Conservation (phyloP, 2,113 vertebrate species). For the Steatornis caripensis region DNA sequence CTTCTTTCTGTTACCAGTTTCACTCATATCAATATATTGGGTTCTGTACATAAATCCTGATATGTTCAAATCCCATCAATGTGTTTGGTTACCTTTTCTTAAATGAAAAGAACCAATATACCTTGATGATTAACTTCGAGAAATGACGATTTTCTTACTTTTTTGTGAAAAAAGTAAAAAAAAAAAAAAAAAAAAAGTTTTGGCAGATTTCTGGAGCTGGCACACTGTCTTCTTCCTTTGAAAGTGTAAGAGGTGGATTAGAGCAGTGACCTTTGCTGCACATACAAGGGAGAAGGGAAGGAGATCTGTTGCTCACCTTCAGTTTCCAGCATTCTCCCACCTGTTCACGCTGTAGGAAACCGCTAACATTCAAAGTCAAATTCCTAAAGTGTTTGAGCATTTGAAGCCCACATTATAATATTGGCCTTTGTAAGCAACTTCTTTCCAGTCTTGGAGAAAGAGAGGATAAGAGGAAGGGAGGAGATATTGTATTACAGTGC, state of each 20-base stretch:
- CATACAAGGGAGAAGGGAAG: neutral
- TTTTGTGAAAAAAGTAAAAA: neutral
- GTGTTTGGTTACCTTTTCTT: neutral
- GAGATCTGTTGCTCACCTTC: slow-evolving; percentile 31
- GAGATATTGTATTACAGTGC: neutral
- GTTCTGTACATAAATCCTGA: neutral
- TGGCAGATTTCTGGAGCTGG: neutral
- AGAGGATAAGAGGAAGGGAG: neutral
- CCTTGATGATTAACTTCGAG: neutral
- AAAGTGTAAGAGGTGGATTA: neutral
- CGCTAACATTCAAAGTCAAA: slow-evolving; percentile 28
- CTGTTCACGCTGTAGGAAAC: slow-evolving; percentile 12
- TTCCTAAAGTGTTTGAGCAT: neutral
- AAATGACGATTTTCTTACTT: neutral
- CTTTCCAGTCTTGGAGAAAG: neutral
- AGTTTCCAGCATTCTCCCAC: slow-evolving; percentile 39
- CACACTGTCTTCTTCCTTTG: neutral
- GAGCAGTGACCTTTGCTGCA: slow-evolving; percentile 8
- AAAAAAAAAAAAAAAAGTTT: neutral
- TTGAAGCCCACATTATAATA: neutral
- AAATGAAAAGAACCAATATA: neutral
- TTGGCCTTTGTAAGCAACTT: neutral
- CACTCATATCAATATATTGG: neutral
- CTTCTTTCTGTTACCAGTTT: neutral
- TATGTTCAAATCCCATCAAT: neutral